Evolutionary conservation across 2,113 vertebrate genomes (phyloP).

Genomic region (Hippocampus comes): DNA sequence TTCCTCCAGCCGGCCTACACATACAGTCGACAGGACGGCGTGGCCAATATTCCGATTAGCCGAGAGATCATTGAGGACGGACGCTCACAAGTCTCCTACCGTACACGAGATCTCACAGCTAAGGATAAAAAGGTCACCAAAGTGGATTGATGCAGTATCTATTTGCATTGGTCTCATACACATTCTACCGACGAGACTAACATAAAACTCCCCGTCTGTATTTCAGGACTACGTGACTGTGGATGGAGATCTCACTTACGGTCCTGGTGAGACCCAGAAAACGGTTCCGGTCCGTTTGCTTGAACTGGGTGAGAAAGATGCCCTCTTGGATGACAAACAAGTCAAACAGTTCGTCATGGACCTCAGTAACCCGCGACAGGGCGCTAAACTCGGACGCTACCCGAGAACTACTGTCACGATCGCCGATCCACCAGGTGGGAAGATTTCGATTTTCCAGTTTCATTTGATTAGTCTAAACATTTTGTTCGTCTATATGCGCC

Average conservation of each 20-base stretch:
- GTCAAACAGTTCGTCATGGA: slow-evolving; percentile 86
- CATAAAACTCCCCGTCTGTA: neutral
- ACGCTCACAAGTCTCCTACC: slow-evolving; percentile 87
- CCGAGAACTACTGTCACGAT: slow-evolving; percentile 84
- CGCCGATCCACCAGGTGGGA: slow-evolving; percentile 75
- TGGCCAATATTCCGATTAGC: slow-evolving; percentile 83
- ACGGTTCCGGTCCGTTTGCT: slow-evolving; percentile 83
- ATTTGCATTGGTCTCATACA: neutral
- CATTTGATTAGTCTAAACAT: too few species aligned
- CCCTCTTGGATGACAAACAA: slow-evolving; percentile 79
- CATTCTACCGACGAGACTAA: neutral
- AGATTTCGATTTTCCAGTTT: neutral
- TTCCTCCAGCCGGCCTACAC: slow-evolving; percentile 84
- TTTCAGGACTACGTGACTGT: slow-evolving; percentile 82
- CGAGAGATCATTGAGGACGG: slow-evolving; percentile 84
- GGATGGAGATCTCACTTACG: slow-evolving; percentile 85
- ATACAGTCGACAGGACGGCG: slow-evolving; percentile 79
- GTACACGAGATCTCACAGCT: slow-evolving; percentile 84
- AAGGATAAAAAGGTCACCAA: slow-evolving; percentile 78
- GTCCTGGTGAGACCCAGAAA: slow-evolving; percentile 83
- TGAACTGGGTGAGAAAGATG: slow-evolving; percentile 80
- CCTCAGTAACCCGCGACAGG: slow-evolving; percentile 85
- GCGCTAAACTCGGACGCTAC: slow-evolving; percentile 85
- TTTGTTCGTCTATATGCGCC: too few species aligned
- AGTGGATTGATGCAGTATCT: neutral